Conservation (phyloP, 2,797 vertebrate species). For the Sciurus vulgaris region DNA sequence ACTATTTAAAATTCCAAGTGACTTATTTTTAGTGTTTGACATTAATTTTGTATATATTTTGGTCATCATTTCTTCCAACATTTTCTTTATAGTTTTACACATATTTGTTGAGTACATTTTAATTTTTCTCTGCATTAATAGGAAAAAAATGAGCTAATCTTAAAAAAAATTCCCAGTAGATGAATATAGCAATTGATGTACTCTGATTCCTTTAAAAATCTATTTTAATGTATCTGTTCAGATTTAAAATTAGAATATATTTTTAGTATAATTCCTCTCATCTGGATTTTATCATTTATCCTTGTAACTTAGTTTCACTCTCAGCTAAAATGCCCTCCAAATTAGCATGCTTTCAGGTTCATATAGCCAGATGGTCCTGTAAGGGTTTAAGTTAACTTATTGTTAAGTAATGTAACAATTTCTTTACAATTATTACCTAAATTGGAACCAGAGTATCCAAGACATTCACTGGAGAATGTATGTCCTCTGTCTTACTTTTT, state of each 20-base stretch:
- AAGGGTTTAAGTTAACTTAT: not conserved
- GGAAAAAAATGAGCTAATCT: not conserved
- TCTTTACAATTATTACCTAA: not conserved
- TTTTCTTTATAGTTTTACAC: not conserved
- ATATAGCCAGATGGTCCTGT: not conserved
- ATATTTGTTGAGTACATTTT: not conserved
- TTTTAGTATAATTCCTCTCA: not conserved
- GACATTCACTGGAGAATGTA: not conserved
- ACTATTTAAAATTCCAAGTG: not conserved
- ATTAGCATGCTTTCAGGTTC: not conserved
- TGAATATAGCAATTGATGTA: not conserved
- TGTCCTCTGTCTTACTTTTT: not conserved
- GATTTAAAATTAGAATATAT: not conserved
- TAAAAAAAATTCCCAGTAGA: not conserved
- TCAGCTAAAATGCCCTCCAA: not conserved
- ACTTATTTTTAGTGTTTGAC: not conserved
- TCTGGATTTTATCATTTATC: not conserved
- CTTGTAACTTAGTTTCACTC: not conserved
- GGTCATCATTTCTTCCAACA: not conserved
- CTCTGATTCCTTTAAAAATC: not conserved
- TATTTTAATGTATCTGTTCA: not conserved
- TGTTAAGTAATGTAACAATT: not conserved
- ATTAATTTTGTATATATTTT: not conserved
- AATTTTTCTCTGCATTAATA: not conserved
- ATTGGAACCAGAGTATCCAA: not conserved